Percentiles rank a stretch among this genome's conserved stretches.
These are phyloP conservation scores for Pomatostomus ruficeps DNA, from an alignment of 2,113 vertebrate species.

Conservation along the genomic window DNA sequence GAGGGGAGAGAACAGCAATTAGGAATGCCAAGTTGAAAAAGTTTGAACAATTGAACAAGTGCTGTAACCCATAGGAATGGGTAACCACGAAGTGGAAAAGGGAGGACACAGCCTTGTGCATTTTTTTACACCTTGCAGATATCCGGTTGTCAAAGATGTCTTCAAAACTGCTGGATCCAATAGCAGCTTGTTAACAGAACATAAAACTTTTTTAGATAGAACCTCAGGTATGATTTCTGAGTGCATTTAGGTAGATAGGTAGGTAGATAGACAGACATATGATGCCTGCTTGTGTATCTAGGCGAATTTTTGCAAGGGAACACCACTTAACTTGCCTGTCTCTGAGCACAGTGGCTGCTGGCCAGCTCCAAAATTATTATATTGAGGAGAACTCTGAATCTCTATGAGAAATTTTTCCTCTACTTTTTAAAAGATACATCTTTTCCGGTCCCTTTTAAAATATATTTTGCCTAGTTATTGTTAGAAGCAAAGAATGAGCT, in stretches of 20 bases:
- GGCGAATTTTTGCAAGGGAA: background rate
- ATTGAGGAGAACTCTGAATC: background rate
- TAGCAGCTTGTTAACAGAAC: background rate
- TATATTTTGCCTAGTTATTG: background rate
- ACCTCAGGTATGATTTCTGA: background rate
- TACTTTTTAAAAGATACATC: background rate
- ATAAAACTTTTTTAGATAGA: background rate
- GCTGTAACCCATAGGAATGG: background rate
- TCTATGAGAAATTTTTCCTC: background rate
- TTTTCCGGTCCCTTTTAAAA: background rate
- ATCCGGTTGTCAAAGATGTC: background rate
- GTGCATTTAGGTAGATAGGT: background rate
- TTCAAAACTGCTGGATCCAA: background rate
- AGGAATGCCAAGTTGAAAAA: background rate
- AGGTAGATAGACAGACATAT: too few relatives aligned
- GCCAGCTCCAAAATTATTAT: background rate
- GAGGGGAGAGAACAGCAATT: background rate
- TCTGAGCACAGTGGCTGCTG: background rate
- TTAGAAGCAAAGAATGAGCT: background rate
- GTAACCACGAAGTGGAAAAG: background rate
- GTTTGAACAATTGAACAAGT: background rate
- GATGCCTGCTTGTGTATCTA: background rate
- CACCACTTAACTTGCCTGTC: background rate
- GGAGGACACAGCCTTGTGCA: background rate
- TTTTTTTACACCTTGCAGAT: background rate